phyloP scores from a whole-genome alignment of 2,888 invertebrate genomes.

The Cactoblastis cactorum region DNA sequence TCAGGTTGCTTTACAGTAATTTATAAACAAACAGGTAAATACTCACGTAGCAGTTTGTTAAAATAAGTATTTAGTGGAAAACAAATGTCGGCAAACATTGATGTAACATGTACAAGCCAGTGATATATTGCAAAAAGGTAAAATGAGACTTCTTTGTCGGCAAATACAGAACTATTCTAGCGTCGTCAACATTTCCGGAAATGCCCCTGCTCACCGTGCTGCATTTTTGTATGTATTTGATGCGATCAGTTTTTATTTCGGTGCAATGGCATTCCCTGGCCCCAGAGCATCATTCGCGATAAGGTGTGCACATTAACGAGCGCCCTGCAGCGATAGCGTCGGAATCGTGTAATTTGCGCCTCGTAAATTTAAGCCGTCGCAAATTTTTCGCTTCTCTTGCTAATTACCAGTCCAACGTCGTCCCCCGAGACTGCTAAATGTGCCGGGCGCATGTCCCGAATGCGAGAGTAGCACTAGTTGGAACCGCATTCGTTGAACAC shows the following conservation, averaged over 20 bases:
- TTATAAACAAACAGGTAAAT: background rate
- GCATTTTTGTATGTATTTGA: slow-evolving; percentile 48
- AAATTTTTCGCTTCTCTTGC: slow-evolving; percentile 77
- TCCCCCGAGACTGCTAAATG: slow-evolving; percentile 74
- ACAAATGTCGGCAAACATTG: too few species aligned
- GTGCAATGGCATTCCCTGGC: slow-evolving; percentile 29
- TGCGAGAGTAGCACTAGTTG: slow-evolving; percentile 62
- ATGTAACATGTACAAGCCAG: background rate
- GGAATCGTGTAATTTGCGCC: slow-evolving; percentile 77
- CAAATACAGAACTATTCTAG: slow-evolving; percentile 20
- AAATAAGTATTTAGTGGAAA: too few species aligned
- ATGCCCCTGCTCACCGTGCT: slow-evolving; percentile 24
- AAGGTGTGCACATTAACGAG: slow-evolving; percentile 75
- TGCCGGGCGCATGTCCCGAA: slow-evolving; percentile 71
- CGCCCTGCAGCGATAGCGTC: slow-evolving; percentile 70
- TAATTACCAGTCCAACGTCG: slow-evolving; percentile 75
- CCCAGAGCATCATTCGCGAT: slow-evolving; percentile 54
- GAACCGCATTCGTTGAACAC: slow-evolving; percentile 63
- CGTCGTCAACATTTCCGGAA: slow-evolving; percentile 26
- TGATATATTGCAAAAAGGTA: background rate
- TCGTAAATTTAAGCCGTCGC: slow-evolving; percentile 78
- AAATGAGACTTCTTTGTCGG: slow-evolving; percentile 12
- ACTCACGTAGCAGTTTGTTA: background rate
- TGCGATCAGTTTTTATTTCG: slow-evolving; percentile 52
- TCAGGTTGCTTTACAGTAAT: background rate